phyloP scores from a whole-genome alignment of 2,113 vertebrate genomes.

The Salvelinus alpinus region DNA sequence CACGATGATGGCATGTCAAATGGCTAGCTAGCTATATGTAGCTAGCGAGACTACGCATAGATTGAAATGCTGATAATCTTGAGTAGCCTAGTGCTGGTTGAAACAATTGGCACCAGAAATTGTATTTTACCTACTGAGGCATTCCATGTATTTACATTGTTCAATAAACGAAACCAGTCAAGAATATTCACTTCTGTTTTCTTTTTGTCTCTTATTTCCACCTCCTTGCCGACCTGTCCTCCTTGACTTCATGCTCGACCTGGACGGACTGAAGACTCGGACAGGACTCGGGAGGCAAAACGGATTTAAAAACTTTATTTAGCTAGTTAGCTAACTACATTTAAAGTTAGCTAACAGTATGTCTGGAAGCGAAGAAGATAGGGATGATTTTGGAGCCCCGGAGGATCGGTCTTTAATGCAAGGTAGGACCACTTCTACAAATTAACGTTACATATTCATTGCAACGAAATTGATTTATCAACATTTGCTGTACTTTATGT shows the following conservation, averaged over 20 bases:
- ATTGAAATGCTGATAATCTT: conserved; percentile 12
- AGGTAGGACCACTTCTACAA: conserved; percentile 68
- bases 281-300: conserved; percentile 32
- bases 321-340: conserved; percentile 58
- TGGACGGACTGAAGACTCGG: conserved; percentile 56
- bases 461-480: background rate
- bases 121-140: too few relatives aligned
- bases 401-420: conserved; percentile 69
- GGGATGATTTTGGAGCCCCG: conserved; percentile 69
- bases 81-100: background rate
- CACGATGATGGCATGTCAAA: conserved; percentile 42
- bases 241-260: conserved; percentile 30
- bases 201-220: conserved; percentile 55
- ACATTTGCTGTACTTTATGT: too few relatives aligned
- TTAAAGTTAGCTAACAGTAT: conserved; percentile 59
- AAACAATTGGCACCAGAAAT: too few relatives aligned
- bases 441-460: conserved; percentile 12
- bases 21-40: background rate
- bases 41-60: conserved; percentile 4
- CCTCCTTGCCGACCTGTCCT: conserved; percentile 30
- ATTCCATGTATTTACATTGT: background rate
- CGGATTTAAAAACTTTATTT: conserved; percentile 65
- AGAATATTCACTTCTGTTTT: conserved; percentile 69
- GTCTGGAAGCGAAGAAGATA: conserved; percentile 79
- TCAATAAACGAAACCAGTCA: background rate